phyloP scores from a whole-genome alignment of 2,797 vertebrate species.

The Phataginus tetradactyla region DNA sequence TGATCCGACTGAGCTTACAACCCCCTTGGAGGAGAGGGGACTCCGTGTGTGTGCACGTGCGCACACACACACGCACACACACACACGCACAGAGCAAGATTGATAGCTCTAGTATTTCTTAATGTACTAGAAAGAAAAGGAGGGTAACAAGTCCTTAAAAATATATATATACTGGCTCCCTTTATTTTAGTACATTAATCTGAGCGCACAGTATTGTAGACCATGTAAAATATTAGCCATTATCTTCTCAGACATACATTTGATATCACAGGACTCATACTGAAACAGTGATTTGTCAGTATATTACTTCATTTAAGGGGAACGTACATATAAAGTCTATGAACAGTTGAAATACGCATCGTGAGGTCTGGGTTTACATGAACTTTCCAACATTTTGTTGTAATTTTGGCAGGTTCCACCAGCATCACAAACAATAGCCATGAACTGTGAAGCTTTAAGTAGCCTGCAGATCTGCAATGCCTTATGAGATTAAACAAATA shows the following conservation, averaged over 20 bases:
- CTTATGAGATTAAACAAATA: not conserved
- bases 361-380: not conserved
- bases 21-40: not conserved
- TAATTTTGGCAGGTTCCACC: not conserved
- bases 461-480: not conserved
- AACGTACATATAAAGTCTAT: not conserved
- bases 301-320: not conserved
- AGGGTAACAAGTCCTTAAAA: not conserved
- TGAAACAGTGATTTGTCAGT: not conserved
- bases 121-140: not conserved
- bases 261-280: not conserved
- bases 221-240: not conserved
- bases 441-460: not conserved
- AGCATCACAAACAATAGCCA: not conserved
- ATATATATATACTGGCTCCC: not conserved
- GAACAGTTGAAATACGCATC: not conserved
- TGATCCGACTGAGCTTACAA: conserved; percentile 14
- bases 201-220: not conserved
- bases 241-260: not conserved
- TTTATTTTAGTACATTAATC: not conserved
- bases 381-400: not conserved
- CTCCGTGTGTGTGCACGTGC: no score
- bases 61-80: not conserved
- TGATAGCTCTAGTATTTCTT: conserved; percentile 40
- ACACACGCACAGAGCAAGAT: not conserved